phyloP scores from a whole-genome alignment of 2,113 vertebrate genomes.

The Corvus hawaiiensis region DNA sequence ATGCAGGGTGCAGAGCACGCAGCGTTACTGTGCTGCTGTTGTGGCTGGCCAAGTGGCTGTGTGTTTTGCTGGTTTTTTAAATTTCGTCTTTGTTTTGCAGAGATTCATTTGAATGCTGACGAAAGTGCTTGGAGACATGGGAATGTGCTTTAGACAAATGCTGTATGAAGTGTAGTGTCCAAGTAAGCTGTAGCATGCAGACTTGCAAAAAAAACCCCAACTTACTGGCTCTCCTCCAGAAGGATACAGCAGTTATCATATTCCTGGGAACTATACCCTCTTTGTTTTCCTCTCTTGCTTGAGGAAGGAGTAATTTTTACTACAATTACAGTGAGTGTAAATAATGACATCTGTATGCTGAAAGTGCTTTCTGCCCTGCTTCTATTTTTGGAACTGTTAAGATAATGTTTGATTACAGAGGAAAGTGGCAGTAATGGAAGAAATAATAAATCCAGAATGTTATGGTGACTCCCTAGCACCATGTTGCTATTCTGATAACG shows the following conservation, averaged over 20 bases:
- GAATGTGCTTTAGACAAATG: slow-evolving; percentile 5
- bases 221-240: slow-evolving; percentile 4
- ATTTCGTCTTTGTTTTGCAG: background rate
- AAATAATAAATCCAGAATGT: background rate
- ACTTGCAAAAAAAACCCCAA: background rate
- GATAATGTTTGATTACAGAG: background rate
- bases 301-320: background rate
- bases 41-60: background rate
- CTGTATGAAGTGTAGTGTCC: background rate
- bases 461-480: background rate
- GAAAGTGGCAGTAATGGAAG: background rate
- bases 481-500: background rate
- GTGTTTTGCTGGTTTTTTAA: background rate
- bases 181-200: background rate
- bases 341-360: background rate
- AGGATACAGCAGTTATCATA: background rate
- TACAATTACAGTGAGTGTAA: background rate
- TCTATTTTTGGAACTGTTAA: background rate
- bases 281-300: background rate
- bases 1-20: background rate
- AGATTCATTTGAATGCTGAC: background rate
- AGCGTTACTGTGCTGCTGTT: background rate
- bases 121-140: background rate
- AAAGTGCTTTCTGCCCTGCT: background rate
- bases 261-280: background rate